Evolutionary conservation across 2,113 vertebrate genomes (phyloP).

Genomic region (Chiloscyllium plagiosum): DNA sequence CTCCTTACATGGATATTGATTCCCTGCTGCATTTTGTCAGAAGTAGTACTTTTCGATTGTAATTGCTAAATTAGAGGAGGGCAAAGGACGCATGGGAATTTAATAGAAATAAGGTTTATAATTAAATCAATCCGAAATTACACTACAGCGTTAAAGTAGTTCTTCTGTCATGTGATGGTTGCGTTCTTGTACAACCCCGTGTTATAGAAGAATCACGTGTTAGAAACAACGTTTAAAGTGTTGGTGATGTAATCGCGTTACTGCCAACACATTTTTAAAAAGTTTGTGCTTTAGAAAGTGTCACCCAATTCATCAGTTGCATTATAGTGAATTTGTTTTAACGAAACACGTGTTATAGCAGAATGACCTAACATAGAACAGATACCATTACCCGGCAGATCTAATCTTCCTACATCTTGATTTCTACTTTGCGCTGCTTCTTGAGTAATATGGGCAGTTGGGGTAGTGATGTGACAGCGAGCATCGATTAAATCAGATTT

Average conservation of each 20-base stretch:
- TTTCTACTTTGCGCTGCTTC: not conserved
- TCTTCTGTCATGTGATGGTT: no score
- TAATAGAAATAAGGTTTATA: not conserved
- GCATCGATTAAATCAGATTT: not conserved
- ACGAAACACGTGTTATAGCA: no score
- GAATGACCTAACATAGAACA: no score
- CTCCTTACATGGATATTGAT: not conserved
- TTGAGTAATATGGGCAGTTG: not conserved
- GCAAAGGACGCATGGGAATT: not conserved
- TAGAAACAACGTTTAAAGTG: no score
- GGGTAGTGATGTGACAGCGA: not conserved
- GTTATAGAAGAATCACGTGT: no score
- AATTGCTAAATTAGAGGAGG: not conserved
- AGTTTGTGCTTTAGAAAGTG: no score
- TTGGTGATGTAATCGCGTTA: no score
- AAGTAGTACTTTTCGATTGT: not conserved
- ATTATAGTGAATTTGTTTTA: no score
- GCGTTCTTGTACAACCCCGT: no score
- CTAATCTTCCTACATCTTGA: not conserved
- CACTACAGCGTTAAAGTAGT: not conserved
- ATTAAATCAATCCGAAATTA: not conserved
- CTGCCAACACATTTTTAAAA: no score
- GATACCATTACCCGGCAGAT: not conserved
- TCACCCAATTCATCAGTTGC: no score
- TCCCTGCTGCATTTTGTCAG: not conserved